Evolutionary conservation across 30 jellyfish, hydroid and myxozoan species (phyloP), one percentile per base, ranked within the genome.

Genomic region (Mastigias papua): DNA sequence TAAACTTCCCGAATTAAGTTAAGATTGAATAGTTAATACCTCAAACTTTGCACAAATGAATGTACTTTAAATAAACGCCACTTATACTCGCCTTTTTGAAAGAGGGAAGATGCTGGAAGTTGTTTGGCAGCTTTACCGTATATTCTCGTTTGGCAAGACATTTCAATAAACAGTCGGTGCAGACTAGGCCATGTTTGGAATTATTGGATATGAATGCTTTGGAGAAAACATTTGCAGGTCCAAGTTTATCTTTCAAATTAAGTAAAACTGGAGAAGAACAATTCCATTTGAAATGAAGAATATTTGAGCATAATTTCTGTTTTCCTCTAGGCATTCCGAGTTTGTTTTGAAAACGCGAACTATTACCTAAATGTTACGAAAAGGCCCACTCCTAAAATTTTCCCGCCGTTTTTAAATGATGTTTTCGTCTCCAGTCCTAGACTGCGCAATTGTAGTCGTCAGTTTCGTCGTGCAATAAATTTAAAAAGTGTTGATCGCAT

Each of bases 111-210:
- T 69, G 80, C 80, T 69, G 80, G 32, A 34, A 73, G 26, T 73
- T 73, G 35, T 73, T 46, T 37, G 84, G 69, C 32, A 73, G 48
- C 69, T 37, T 73, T 37, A 48, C 42, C 16, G 42, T 73, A 42
- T 32, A 73, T n/a, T 73, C 84, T 22, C 69, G 34, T 48, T 22
- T 73, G 34, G 69, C 5, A 28, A 73, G 84, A 42, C 84, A 73
- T 35, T 20, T 35, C 48, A 35, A 1, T 62, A 73, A 73, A 57
- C 84, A 73, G 69, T 73, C 84, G 27, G 67, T 73, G 84, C 84
- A 73, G 28, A 73, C 80, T 69, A 69, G 31, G 17, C 80, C 60
- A 48, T 69, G 80, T 73, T 50, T 76, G 48, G 58, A 26, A 3
- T 23, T 73, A 5, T 42, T 48, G 20, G 9, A 23, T 16, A 20